phyloP scores from a whole-genome alignment of 2,797 vertebrate genomes.

The Thaleichthys pacificus region DNA sequence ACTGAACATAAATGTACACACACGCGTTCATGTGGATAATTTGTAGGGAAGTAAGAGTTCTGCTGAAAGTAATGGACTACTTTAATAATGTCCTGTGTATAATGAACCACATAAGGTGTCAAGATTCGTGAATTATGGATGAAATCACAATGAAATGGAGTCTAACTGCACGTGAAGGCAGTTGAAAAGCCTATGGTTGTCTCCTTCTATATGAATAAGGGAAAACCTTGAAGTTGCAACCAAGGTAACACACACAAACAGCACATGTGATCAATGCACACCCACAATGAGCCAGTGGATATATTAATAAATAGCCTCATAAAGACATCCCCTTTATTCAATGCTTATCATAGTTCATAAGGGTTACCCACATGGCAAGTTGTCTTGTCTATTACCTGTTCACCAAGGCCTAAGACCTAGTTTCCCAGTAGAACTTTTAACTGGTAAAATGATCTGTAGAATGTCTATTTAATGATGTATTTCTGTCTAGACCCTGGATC shows the following conservation, averaged over 20 bases:
- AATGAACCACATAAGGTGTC: too few relatives aligned
- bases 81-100: too few relatives aligned
- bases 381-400: background rate
- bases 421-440: background rate
- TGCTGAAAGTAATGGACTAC: too few relatives aligned
- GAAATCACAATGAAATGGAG: too few relatives aligned
- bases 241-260: background rate
- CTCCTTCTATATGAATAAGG: background rate
- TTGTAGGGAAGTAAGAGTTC: background rate
- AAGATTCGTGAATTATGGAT: too few relatives aligned
- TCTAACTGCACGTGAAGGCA: too few relatives aligned
- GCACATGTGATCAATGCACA: background rate
- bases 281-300: background rate
- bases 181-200: background rate
- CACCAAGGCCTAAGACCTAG: background rate
- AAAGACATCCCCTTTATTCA: background rate
- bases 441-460: too few relatives aligned
- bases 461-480: too few relatives aligned
- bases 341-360: too few relatives aligned
- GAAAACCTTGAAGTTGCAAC: conserved; percentile 10
- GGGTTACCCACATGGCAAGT: too few relatives aligned
- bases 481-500: too few relatives aligned
- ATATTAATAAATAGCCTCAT: background rate
- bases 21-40: background rate
- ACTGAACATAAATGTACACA: conserved; percentile 19